Base-by-base conservation (phyloP, 1,140 invertebrate genomes). In the Microplitis mediator region DNA sequence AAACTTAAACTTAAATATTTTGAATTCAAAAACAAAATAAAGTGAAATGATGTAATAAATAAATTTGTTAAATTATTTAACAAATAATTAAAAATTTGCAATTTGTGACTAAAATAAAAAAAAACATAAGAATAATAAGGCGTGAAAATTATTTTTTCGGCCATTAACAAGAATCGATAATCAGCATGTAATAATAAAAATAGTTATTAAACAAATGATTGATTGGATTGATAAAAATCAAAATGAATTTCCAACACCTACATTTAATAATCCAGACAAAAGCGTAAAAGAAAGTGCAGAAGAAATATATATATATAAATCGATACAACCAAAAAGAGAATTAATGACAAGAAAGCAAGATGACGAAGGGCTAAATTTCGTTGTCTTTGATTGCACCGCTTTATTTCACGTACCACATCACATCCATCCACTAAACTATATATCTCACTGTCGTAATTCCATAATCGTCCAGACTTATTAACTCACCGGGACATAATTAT, bases 401-500 rank as follows among this genome's bases (percentile, higher is more conserved):
- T 60, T 23, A 23, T 23, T 23, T 23, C 23, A 23, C 23, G 23
- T 23, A 23, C 23, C 23, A 23, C 23, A 23, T 23, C 23, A 23
- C 23, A 23, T 23, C 23, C 23, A 23, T 65, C 66, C 23, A 61
- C 34, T 4, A 31, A 45, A 60, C 52, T 35, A 45, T 23, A 23
- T 54, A 72, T 77, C 68, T 68, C 75, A 45, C 45, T 31, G 35
- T 61, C 72, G 70, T 76, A 75, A 75, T 77, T 77, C 73, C 64
- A 65, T 78, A 80, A 81, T 79, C 79, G 76, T 52, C 61, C 34
- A 62, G 68, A 77, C 77, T 80, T 76, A 75, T 82, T 82, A 81
- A 78, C 74, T 74, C 58, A 54, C 77, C 60, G 16, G 39, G 72
- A 74, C 75, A 75, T 81, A 82, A 82, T 82, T 82, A 78, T 76